These are phyloP conservation scores for Drosophila pruinosa DNA, from an alignment of 1,140 invertebrate species.

Conservation along the genomic window DNA sequence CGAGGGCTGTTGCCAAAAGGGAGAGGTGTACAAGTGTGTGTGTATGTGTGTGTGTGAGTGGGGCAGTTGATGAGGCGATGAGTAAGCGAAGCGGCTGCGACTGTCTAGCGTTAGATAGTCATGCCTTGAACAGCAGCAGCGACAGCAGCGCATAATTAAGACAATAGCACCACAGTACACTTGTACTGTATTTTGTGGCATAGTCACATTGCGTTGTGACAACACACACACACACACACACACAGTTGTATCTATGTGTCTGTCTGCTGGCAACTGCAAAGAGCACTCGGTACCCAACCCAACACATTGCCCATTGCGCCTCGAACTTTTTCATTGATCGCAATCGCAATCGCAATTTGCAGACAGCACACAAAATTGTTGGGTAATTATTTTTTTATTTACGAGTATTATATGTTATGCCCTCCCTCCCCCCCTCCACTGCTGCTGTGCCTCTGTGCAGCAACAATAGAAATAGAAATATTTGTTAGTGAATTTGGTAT, in stretches of 20 bases:
- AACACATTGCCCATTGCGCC: slow-evolving; percentile 13
- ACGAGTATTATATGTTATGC: neutral
- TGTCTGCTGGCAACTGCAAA: slow-evolving; percentile 5
- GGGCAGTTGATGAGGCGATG: slow-evolving; percentile 38
- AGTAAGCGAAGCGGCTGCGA: slow-evolving; percentile 36
- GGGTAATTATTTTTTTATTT: slow-evolving; percentile 72
- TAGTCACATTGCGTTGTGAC: slow-evolving; percentile 8
- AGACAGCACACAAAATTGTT: slow-evolving; percentile 78
- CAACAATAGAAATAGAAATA: neutral
- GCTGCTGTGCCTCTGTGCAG: neutral
- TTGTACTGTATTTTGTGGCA: neutral
- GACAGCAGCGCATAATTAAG: slow-evolving; percentile 69
- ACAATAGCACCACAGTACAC: slow-evolving; percentile 52
- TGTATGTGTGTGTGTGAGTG: neutral
- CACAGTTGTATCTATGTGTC: neutral
- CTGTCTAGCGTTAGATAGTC: slow-evolving; percentile 68
- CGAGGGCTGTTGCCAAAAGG: neutral
- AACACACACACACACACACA: neutral
- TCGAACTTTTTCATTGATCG: slow-evolving; percentile 48
- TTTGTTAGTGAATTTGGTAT: slow-evolving; percentile 11
- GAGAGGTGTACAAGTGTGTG: neutral
- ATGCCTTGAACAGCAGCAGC: slow-evolving; percentile 46
- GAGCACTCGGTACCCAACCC: neutral
- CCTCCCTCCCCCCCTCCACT: neutral
- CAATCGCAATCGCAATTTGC: slow-evolving; percentile 62